Evolutionary conservation across 2,797 vertebrate species (phyloP), one percentile per base, ranked within the genome.

Genomic region (Phoeniculus purpureus): DNA sequence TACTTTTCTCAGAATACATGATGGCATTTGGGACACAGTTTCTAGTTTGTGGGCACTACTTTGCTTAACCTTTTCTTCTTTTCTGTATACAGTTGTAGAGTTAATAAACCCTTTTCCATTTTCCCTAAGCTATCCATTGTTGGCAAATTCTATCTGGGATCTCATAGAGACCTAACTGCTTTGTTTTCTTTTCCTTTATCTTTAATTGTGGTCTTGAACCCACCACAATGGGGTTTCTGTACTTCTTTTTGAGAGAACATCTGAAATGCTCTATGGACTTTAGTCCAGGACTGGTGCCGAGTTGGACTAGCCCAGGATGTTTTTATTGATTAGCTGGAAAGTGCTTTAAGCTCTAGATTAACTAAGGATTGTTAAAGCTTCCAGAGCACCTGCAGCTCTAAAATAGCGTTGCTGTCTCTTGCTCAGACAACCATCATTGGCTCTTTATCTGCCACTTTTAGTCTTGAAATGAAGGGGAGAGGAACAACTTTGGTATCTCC

Each of bases 361-460:
- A 62, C 75, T 55, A 67, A 71, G 50, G 73, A 72, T 77, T 90
- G 45, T 83, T 83, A 80, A 80, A 56, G 72, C 29, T 56, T 72
- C 73, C 73, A 50, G 55, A 85, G 27, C 40, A 52, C 67, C 70
- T 90, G 80, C 52, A 78, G 59, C 61, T 77, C 29, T 78, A 83
- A 77, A 89, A 47, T 31, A 37, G 22, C 27, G 27, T 85, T 84
- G 27, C 31, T 52, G 43, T 27, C 58, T 94, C 81, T 81, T 94
- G 84, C 72, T 90, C 70, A 90, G 50, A 81, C 93, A 82, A 80
- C 56, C 50, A 85, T 86, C 91, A 56, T 25, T 78, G 58, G 72
- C 80, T 92, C 72, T 87, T 59, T 86, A 2, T 72, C 37, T 43
- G 26, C 5, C 0, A 12, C 52, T 65, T 79, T 84, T 52, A 65